phyloP scores from a whole-genome alignment of 2,797 vertebrate species.

The Amniataba percoides region DNA sequence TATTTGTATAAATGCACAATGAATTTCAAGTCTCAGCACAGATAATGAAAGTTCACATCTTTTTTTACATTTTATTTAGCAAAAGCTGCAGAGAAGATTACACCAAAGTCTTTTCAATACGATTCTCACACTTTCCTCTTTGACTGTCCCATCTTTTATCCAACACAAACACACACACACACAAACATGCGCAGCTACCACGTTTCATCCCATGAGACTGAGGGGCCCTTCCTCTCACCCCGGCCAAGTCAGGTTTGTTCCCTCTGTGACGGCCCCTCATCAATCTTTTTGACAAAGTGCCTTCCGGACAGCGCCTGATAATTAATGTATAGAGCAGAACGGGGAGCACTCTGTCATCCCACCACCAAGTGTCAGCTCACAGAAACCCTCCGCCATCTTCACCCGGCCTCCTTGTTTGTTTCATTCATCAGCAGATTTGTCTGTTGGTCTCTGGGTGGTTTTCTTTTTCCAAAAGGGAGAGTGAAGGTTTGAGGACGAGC shows the following conservation, averaged over 20 bases:
- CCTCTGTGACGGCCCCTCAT: constrained; percentile 76
- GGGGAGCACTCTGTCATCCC: constrained; percentile 81
- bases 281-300: constrained; percentile 85
- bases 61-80: background rate
- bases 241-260: constrained; percentile 79
- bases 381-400: constrained; percentile 59
- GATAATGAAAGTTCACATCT: background rate
- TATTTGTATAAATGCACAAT: background rate
- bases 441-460: constrained; percentile 50
- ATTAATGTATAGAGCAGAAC: constrained; percentile 81
- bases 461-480: constrained; percentile 44
- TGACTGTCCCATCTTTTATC: constrained; percentile 16
- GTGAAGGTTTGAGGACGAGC: constrained; percentile 19
- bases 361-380: constrained; percentile 68
- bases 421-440: constrained; percentile 75
- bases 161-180: constrained; percentile 20
- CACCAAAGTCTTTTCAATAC: background rate
- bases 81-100: background rate
- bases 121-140: constrained; percentile 33
- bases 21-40: background rate
- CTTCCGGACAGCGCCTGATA: constrained; percentile 81
- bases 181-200: constrained; percentile 32
- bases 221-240: constrained; percentile 69
- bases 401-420: constrained; percentile 57
- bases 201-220: constrained; percentile 64